A percentile compares a stretch with the other conserved stretches of the same genome.
Conservation (phyloP, 1,140 invertebrate genomes). For the Episyrphus balteatus region DNA sequence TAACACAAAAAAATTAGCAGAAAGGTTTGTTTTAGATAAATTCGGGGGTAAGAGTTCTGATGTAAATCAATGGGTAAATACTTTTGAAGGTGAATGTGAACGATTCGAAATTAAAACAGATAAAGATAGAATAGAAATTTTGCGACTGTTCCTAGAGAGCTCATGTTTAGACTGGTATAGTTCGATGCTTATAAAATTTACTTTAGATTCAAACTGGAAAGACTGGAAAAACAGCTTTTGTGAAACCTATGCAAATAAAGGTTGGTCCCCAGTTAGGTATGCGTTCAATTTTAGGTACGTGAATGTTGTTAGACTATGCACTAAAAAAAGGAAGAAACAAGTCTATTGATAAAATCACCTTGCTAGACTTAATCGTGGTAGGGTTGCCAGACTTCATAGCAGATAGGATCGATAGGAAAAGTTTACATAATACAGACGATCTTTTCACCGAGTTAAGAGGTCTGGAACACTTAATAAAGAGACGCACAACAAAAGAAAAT, state of each 20-base stretch:
- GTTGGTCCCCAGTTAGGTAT: slow-evolving; percentile 19
- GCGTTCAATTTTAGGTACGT: slow-evolving; percentile 10
- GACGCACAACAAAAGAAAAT: no score
- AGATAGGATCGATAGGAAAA: slow-evolving; percentile 19
- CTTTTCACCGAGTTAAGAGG: slow-evolving; percentile 11
- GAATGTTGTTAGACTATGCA: slow-evolving; percentile 14
- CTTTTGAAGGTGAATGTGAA: slow-evolving; percentile 9
- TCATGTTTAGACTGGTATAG: slow-evolving; percentile 25
- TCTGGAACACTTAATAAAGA: no score
- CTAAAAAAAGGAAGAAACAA: slow-evolving; percentile 13
- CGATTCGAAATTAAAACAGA: slow-evolving; percentile 6
- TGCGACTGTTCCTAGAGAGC: slow-evolving; percentile 20
- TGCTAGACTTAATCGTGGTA: slow-evolving; percentile 20
- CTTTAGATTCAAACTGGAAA: slow-evolving; percentile 23
- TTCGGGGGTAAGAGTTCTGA: no score
- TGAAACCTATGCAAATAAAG: slow-evolving; percentile 20
- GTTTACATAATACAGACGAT: slow-evolving; percentile 14
- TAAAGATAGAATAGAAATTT: slow-evolving; percentile 9
- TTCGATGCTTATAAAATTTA: slow-evolving; percentile 23
- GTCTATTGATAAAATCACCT: slow-evolving; percentile 15
- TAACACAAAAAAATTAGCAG: background rate
- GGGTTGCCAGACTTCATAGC: slow-evolving; percentile 24
- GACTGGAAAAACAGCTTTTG: slow-evolving; percentile 25
- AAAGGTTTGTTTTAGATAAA: background rate
- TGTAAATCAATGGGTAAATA: background rate